phyloP scores from a whole-genome alignment of 2,797 vertebrate species.

The Hippopotamyrus pictus region DNA sequence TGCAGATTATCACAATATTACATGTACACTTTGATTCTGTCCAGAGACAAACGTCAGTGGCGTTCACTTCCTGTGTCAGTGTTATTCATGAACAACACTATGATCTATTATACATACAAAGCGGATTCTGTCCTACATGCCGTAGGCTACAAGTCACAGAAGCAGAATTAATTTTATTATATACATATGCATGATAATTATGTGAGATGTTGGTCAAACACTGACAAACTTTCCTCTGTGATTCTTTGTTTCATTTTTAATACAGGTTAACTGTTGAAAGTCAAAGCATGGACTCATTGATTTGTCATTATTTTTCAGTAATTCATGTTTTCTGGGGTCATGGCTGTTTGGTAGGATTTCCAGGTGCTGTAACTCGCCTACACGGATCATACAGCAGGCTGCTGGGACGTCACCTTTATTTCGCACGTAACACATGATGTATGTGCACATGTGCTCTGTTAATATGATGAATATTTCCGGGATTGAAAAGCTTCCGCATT shows the following conservation, averaged over 20 bases:
- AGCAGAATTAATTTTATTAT: constrained; percentile 99
- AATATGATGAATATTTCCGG: not conserved
- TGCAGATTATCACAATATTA: constrained; percentile 99
- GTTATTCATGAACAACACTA: constrained; percentile 99
- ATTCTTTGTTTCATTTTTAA: constrained; percentile 59
- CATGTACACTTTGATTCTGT: constrained; percentile 99
- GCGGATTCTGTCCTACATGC: constrained; percentile 93
- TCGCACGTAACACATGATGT: not conserved
- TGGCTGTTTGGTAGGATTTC: not conserved
- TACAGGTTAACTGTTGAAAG: constrained; percentile 24
- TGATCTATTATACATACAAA: constrained; percentile 99
- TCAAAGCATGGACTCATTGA: not conserved
- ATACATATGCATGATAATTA: constrained; percentile 99
- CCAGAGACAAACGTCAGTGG: constrained; percentile 98
- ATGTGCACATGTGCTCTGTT: not conserved
- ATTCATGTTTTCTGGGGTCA: not conserved
- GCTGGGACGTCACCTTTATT: not conserved
- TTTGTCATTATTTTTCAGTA: not conserved
- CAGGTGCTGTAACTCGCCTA: not conserved
- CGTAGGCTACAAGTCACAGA: constrained; percentile 83
- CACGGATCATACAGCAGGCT: not conserved
- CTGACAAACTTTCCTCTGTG: constrained; percentile 75
- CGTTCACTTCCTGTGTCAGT: constrained; percentile 89
- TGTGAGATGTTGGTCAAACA: constrained; percentile 88
- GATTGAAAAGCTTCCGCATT: not conserved